These are phyloP conservation scores for Oryctes rhinoceros DNA, from an alignment of 1,140 invertebrate genomes.

Conservation along the genomic window DNA sequence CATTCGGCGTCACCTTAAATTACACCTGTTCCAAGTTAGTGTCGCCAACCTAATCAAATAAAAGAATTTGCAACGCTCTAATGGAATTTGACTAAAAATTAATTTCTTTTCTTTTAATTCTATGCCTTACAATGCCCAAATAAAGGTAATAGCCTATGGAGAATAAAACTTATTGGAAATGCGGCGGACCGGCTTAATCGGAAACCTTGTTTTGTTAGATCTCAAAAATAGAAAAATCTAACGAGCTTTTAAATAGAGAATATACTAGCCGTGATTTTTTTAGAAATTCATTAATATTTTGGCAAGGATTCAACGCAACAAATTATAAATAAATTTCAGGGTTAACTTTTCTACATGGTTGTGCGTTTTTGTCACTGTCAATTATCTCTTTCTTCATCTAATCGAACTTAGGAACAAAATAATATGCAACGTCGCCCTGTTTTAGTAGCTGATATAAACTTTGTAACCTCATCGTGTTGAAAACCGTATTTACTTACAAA, in stretches of 20 bases:
- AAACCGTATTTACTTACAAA: too few species aligned
- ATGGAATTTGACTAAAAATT: too few species aligned
- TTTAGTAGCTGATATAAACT: not conserved
- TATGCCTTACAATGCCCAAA: too few species aligned
- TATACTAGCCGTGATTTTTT: constrained; percentile 18
- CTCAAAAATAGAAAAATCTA: constrained; percentile 1
- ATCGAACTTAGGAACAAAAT: not conserved
- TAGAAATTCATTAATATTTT: constrained; percentile 38
- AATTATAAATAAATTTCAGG: constrained; percentile 37
- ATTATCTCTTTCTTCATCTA: constrained; percentile 26
- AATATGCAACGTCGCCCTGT: not conserved
- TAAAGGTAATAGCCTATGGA: too few species aligned
- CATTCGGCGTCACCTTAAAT: too few species aligned
- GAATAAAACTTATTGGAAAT: too few species aligned
- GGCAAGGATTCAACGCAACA: constrained; percentile 21
- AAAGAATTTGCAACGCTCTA: too few species aligned
- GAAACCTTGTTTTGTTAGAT: not conserved
- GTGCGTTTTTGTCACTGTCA: constrained; percentile 28
- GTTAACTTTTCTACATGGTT: constrained; percentile 25
- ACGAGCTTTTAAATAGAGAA: constrained; percentile 10
- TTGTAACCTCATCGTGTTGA: too few species aligned
- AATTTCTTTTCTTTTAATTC: too few species aligned
- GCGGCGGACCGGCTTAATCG: not conserved
- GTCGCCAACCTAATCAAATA: too few species aligned
- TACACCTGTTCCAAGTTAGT: too few species aligned